Evolutionary conservation across 2,888 invertebrate species (phyloP).

Genomic region (Ennomos erosarius): DNA sequence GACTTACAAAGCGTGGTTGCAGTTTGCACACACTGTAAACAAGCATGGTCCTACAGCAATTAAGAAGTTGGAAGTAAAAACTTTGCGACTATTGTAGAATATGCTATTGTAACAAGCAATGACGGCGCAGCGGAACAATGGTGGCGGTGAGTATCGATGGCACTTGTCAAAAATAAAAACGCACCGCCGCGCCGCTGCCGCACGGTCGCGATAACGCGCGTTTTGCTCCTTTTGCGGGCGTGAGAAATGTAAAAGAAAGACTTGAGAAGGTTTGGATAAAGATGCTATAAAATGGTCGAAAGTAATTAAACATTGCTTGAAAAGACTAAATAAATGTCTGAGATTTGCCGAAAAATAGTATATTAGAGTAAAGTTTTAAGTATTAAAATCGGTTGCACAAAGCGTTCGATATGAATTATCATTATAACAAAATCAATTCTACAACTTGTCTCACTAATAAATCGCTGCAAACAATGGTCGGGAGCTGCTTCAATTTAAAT

Average conservation of each 20-base stretch:
- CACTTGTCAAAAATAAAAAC: constrained; percentile 79
- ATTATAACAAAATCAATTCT: no score
- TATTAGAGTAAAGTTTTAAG: no score
- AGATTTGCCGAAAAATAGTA: no score
- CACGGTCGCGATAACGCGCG: constrained; percentile 48
- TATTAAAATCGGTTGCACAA: no score
- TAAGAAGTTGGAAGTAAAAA: no score
- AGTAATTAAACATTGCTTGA: no score
- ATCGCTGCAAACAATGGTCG: constrained; percentile 21
- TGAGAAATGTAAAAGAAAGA: constrained; percentile 33
- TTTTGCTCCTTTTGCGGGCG: constrained; percentile 33
- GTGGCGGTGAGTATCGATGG: constrained; percentile 70
- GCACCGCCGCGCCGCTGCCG: constrained; percentile 47
- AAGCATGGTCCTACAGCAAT: no score
- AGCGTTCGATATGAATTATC: no score
- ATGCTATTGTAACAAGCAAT: constrained; percentile 62
- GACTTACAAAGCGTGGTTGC: no score
- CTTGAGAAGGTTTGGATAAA: neutral
- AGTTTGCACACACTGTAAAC: no score
- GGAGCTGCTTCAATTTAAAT: constrained; percentile 54
- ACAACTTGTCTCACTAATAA: constrained; percentile 12
- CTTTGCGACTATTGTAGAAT: constrained; percentile 45
- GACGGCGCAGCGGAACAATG: constrained; percentile 72
- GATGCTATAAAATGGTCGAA: neutral
- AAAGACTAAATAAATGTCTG: no score